A percentile compares a stretch with the other conserved stretches of the same genome.
Evolutionary conservation across 2,113 vertebrate genomes (phyloP).

Genomic region (Actinemys pallida): DNA sequence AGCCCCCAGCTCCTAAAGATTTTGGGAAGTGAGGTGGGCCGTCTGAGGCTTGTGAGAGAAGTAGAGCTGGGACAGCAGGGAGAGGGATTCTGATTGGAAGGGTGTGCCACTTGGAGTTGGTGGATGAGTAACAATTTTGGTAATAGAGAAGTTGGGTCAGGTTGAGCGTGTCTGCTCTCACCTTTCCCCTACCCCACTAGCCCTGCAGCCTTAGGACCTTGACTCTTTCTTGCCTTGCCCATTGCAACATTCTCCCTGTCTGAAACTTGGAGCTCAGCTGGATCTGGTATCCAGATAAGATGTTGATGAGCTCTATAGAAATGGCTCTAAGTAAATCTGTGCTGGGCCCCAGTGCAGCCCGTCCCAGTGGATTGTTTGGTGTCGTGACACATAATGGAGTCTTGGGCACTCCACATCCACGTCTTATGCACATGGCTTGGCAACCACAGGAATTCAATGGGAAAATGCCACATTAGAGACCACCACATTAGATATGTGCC

Average conservation of each 20-base stretch:
- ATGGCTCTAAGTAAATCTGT: background rate
- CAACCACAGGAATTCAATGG: background rate
- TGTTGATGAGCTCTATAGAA: background rate
- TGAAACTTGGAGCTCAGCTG: background rate
- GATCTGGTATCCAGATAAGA: background rate
- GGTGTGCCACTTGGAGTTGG: background rate
- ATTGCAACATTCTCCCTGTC: background rate
- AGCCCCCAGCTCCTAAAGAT: background rate
- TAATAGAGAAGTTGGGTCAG: accelerated
- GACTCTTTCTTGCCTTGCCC: background rate
- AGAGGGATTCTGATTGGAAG: background rate
- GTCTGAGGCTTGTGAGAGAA: background rate
- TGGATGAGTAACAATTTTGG: too few relatives aligned
- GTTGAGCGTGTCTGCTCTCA: background rate
- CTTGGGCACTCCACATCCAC: background rate
- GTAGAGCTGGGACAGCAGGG: too few relatives aligned
- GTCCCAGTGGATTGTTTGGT: background rate
- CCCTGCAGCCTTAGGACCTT: accelerated
- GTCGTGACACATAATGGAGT: background rate
- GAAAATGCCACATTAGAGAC: background rate
- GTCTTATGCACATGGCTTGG: background rate
- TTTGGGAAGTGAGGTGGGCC: background rate
- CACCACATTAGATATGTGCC: background rate
- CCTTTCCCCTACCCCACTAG: too few relatives aligned
- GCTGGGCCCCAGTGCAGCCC: background rate